These are phyloP conservation scores for Chaetodon auriga DNA, from an alignment of 2,113 vertebrate species.

Conservation along the genomic window DNA sequence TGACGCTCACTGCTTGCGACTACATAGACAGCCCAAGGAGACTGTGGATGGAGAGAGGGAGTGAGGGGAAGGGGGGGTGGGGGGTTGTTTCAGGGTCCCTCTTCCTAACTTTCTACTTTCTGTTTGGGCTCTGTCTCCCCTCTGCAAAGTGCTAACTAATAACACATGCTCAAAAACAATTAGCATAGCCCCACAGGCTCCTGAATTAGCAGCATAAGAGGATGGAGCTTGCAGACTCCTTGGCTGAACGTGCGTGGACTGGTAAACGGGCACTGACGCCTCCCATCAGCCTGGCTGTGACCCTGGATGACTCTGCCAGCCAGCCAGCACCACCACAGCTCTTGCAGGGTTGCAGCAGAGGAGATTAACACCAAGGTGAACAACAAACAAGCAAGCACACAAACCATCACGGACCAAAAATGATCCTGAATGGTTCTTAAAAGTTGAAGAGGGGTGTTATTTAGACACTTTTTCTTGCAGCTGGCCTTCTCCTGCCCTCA, in stretches of 20 bases:
- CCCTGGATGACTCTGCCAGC: conserved; percentile 55
- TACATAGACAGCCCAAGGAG: neutral
- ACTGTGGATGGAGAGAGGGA: neutral
- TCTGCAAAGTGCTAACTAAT: conserved; percentile 41
- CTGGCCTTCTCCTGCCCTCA: conserved; percentile 21
- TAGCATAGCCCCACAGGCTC: conserved; percentile 20
- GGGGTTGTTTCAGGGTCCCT: neutral
- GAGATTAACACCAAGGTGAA: conserved; percentile 37
- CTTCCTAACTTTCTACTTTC: neutral
- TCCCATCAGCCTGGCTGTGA: conserved; percentile 49
- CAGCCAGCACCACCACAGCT: conserved; percentile 17
- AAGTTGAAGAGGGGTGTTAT: conserved; percentile 6
- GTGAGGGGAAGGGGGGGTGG: neutral
- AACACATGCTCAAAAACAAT: conserved; percentile 60
- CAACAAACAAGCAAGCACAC: neutral
- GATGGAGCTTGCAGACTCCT: conserved; percentile 22
- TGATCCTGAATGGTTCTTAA: conserved; percentile 14
- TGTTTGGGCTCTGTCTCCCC: conserved; percentile 9
- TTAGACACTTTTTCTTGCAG: conserved; percentile 2
- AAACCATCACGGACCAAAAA: conserved; percentile 4
- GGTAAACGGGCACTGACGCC: conserved; percentile 46
- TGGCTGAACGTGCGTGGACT: conserved; percentile 66
- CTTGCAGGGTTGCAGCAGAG: conserved; percentile 17
- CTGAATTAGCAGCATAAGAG: conserved; percentile 49
- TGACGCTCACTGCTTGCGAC: conserved; percentile 8